A percentile compares a stretch with the other conserved stretches of the same genome.
phyloP scores from a whole-genome alignment of 2,797 vertebrate species.

The Darevskia mixta region DNA sequence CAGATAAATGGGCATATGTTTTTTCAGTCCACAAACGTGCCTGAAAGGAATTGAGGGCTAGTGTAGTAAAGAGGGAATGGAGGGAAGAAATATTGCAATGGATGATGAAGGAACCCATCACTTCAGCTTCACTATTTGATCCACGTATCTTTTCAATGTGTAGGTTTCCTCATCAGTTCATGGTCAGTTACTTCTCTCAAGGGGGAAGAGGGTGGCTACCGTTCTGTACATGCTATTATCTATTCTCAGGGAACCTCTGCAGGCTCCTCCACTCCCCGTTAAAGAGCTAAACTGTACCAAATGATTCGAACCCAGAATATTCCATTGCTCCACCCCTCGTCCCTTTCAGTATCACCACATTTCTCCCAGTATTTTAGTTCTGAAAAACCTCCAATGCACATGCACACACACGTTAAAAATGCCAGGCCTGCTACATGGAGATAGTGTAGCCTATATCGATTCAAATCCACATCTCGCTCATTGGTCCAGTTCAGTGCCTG shows the following conservation, averaged over 20 bases:
- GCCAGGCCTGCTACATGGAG: not conserved
- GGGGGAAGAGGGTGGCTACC: too few relatives aligned
- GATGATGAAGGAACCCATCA: not conserved
- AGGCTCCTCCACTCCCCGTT: not conserved
- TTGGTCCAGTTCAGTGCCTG: not conserved
- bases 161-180: too few relatives aligned
- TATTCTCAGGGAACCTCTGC: not conserved
- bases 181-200: not conserved
- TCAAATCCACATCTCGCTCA: rapidly evolving
- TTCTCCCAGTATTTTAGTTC: not conserved
- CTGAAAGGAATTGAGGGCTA: not conserved
- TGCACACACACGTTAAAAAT: not conserved
- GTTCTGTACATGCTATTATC: too few relatives aligned
- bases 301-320: not conserved
- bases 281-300: not conserved
- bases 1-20: not conserved
- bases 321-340: not conserved
- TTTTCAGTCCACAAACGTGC: not conserved
- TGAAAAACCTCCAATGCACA: too few relatives aligned
- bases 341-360: not conserved
- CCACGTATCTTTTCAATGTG: not conserved
- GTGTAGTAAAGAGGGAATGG: not conserved
- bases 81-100: too few relatives aligned
- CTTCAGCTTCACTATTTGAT: not conserved
- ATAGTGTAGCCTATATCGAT: not conserved